phyloP scores from a whole-genome alignment of 2,113 vertebrate genomes.

The Leptobrachium ailaonicum region DNA sequence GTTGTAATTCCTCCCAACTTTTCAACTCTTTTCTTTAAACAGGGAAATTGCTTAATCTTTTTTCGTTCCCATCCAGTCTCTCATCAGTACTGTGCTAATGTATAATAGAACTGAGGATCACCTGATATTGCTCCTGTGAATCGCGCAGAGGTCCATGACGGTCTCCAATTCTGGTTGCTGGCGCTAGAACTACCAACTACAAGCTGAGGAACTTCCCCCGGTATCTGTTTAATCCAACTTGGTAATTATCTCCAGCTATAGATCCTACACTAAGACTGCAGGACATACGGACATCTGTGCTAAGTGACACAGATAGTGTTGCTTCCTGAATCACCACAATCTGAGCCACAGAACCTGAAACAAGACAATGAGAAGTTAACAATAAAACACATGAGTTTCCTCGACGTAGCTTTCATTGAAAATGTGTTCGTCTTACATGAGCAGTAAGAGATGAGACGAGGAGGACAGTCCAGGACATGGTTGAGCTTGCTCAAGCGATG shows the following conservation, averaged over 20 bases:
- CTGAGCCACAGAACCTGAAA: slow-evolving; percentile 3
- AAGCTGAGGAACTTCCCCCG: not conserved
- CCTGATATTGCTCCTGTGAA: slow-evolving; percentile 26
- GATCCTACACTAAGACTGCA: slow-evolving; percentile 6
- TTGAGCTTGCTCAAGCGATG: no score
- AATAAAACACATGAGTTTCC: no score
- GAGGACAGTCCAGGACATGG: no score
- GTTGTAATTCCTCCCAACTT: no score
- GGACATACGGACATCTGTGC: not conserved
- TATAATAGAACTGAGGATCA: not conserved
- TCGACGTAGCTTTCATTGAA: no score
- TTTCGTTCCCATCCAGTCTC: no score
- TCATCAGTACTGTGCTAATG: slow-evolving; percentile 6
- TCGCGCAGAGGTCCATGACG: slow-evolving; percentile 1
- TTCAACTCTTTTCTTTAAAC: no score
- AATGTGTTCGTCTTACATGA: no score
- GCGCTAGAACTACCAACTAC: not conserved
- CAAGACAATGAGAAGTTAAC: no score
- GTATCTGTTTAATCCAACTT: not conserved
- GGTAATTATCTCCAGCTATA: not conserved
- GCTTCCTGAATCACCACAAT: slow-evolving; percentile 4
- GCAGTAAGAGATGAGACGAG: no score
- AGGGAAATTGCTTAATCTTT: no score
- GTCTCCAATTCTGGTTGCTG: slow-evolving; percentile 7
- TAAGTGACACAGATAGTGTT: not conserved